Evolutionary conservation across 2,113 vertebrate genomes (phyloP).

Genomic region (Garra rufa): DNA sequence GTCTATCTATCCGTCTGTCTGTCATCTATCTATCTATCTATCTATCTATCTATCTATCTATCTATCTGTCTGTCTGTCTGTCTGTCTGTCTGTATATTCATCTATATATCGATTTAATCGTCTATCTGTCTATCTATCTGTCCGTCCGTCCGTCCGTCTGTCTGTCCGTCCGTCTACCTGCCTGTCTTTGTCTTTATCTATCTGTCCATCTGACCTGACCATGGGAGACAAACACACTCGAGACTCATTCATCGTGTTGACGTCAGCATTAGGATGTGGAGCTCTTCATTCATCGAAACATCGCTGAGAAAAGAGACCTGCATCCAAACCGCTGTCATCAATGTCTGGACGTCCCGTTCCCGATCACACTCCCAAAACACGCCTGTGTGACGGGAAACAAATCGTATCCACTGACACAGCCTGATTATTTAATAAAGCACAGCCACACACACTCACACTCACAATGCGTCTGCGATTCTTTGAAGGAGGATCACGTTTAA

Average conservation of each 20-base stretch:
- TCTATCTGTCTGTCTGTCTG: neutral
- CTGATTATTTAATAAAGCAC: neutral
- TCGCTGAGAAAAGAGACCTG: neutral
- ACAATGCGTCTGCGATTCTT: neutral
- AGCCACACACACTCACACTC: constrained; percentile 9
- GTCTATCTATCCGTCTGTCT: neutral
- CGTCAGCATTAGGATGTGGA: neutral
- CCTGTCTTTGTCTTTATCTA: neutral
- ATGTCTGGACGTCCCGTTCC: neutral
- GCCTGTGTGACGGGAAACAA: neutral
- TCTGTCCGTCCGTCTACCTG: neutral
- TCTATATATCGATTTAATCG: too few relatives aligned
- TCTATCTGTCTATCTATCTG: neutral
- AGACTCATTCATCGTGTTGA: constrained; percentile 15
- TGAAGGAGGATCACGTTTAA: constrained; percentile 10
- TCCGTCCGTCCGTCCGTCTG: too few relatives aligned
- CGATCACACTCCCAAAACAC: neutral
- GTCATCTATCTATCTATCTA: neutral
- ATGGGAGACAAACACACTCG: neutral
- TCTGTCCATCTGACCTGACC: neutral
- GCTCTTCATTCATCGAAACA: neutral
- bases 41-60: neutral
- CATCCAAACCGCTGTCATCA: constrained; percentile 25
- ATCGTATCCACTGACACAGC: neutral
- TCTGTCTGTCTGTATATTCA: too few relatives aligned